Evolutionary conservation across 2,113 vertebrate species (phyloP), one percentile per base, ranked within the genome.

Genomic region (Phylloscopus trochiloides): DNA sequence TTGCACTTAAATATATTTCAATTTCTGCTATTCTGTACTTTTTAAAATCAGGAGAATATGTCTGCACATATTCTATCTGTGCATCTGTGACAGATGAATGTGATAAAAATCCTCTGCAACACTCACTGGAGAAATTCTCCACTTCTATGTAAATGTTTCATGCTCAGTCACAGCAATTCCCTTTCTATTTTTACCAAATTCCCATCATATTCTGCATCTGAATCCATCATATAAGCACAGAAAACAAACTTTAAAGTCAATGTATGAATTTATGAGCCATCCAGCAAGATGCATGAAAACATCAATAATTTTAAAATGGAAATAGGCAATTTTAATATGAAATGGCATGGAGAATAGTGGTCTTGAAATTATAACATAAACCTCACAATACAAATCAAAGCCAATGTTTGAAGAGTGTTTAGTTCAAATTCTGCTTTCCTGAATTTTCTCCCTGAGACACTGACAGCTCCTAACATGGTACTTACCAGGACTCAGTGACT

Each of bases 151-250:
- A 92, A 98, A 62, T 95, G 92, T 98, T 98, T 98, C 96, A 97
- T 96, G 95, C 97, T 97, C 95, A 96, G 95, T 95, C 97, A 97
- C 95, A 98, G 97, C 92, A 95, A 99, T 96, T 98, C 97, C 94
- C 86, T 98, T 98, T 98, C 98, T 98, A 98, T 98, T 99, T 99
- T 98, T 98, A 91, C 87, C 94, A 91, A 43, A 91, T 87, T 97
- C 92, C 91, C 97, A 98, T 98, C 96, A 92, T 95, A 95, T 95
- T 97, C 94, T 96, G 92, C 90, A 98, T 98, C 97, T 98, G 97
- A 98, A 98, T 98, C 98, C 98, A 98, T 98, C 97, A 95, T 67
- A 96, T 82, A 98, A 98, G 98, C 78, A 96, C 62, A 97, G 90
- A 96, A 94, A 86, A 67, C 19, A 80, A 84, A 68, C 29, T 95